These are phyloP conservation scores for Agrotis segetum DNA, from an alignment of 2,888 invertebrate genomes.

Conservation along the genomic window DNA sequence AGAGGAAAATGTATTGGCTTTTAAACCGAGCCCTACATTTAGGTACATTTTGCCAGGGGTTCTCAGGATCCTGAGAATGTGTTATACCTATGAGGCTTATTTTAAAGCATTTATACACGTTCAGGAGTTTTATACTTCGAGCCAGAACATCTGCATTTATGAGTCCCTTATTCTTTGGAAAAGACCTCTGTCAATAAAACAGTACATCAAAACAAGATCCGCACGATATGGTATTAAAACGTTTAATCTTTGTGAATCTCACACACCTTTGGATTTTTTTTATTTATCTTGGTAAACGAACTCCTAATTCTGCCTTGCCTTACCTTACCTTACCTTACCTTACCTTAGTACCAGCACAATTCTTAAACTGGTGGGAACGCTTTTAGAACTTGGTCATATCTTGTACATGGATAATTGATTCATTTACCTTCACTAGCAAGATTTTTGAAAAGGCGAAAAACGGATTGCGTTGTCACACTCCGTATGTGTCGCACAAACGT, in stretches of 20 bases:
- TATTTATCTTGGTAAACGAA: background rate
- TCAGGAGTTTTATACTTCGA: background rate
- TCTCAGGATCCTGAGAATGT: background rate
- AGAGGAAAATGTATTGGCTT: background rate
- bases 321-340: too few relatives aligned
- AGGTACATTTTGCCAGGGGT: constrained; percentile 1
- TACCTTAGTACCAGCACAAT: background rate
- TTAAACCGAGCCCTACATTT: constrained; percentile 1
- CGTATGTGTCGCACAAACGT: constrained; percentile 3
- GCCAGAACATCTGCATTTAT: constrained; percentile 2
- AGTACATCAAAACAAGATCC: background rate
- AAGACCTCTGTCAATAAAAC: constrained; percentile 1
- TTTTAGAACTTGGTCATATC: constrained; percentile 1
- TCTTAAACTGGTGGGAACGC: background rate
- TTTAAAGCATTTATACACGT: background rate
- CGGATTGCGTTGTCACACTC: constrained; percentile 2
- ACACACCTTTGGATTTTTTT: background rate
- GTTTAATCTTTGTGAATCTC: background rate
- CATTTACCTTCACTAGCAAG: background rate
- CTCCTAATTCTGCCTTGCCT: constrained; percentile 1
- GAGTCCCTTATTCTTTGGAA: constrained; percentile 2
- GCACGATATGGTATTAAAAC: background rate
- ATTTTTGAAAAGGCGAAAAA: background rate
- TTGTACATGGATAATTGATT: constrained; percentile 4
- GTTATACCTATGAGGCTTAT: background rate